Conservation (phyloP, 2,113 vertebrate genomes). For the Eira barbara region DNA sequence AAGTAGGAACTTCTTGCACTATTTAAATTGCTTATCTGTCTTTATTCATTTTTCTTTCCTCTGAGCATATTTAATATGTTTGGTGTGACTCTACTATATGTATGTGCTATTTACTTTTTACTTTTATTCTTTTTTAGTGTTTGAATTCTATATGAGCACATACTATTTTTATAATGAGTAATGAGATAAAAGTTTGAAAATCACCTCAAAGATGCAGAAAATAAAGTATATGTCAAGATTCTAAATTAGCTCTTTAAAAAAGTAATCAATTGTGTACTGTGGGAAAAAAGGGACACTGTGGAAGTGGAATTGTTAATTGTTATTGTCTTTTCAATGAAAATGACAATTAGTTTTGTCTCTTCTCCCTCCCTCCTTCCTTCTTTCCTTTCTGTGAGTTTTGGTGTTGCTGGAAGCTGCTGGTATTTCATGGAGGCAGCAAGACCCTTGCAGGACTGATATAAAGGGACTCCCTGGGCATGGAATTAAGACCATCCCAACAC, state of each 20-base stretch:
- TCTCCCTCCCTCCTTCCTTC: background rate
- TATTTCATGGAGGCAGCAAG: background rate
- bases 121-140: background rate
- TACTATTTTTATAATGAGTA: background rate
- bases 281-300: background rate
- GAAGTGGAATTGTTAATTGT: background rate
- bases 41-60: background rate
- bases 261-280: background rate
- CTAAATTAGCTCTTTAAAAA: background rate
- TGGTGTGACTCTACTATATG: no score
- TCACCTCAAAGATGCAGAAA: background rate
- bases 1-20: background rate
- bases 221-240: background rate
- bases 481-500: background rate
- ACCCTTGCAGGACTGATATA: background rate
- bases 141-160: background rate
- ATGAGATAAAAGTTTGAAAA: background rate
- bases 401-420: background rate
- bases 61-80: background rate
- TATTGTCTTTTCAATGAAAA: background rate
- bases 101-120: background rate
- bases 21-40: background rate
- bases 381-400: background rate
- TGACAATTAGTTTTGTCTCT: background rate
- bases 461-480: background rate